Base-by-base conservation (phyloP, 2,113 vertebrate species). In the Acanthochromis polyacanthus region DNA sequence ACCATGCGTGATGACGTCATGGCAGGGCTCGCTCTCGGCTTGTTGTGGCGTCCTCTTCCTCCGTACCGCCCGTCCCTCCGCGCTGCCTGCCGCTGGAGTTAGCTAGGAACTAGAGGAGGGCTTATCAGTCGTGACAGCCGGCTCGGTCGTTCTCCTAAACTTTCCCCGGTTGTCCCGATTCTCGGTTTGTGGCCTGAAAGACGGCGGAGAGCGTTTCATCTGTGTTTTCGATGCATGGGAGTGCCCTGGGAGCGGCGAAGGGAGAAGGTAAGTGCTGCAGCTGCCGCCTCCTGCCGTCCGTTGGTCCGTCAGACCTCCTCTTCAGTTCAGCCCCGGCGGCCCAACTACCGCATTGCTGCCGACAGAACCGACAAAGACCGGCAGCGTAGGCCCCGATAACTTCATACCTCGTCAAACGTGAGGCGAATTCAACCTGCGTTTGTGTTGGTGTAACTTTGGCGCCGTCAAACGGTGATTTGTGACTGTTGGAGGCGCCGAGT, bases 1-100 rank as follows among this genome's bases (percentile, higher is more conserved):
- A 60, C 20, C 4, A 7, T 87, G 65, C 91, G 91, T 68, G 78
- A 85, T 95, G 90, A 93, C 94, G 90, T 95, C 92, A 95, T 46
- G 40, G 28, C 11, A n/a, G 45, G 22, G 72, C 71, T 84, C 57
- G 40, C 55, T 5, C 66, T 53, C 78, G 3, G 61, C 80, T 75
- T 83, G 85, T 84, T 84, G 85, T 85, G 82, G 85, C 90, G 90
- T 80, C 51, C 72, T 60, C 63, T 80, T 89, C 91, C 92, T 90
- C 91, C 88, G 89, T 90, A 78, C 80, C 84, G 9, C 15, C 48
- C 81, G 86, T 80, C 78, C 67, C 52, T 76, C 78, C 23, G 77
- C n/a, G 80, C 73, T 30, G 75, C 75, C 7, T 45, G 75, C 73
- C 7, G 66, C 82, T 71, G 81, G 87, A 91, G 81, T 91, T 82